Percentiles rank a stretch among this genome's conserved stretches.
Conservation (phyloP, 2,888 invertebrate species). For the Acronicta leporina region DNA sequence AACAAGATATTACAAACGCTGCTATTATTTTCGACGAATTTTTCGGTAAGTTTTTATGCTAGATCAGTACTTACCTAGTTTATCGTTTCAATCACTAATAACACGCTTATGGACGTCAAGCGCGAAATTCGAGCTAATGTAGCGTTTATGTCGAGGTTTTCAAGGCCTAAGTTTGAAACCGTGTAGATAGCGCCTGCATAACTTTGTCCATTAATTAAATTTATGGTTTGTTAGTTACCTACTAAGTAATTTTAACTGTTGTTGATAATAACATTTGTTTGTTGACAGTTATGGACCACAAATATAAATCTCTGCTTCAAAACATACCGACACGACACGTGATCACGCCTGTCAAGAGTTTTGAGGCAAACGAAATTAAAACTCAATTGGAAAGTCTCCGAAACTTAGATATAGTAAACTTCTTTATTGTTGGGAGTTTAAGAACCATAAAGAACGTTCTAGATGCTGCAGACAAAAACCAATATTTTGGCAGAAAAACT, state of each 20-base stretch:
- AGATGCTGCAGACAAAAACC: constrained; percentile 92
- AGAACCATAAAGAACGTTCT: constrained; percentile 92
- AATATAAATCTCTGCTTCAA: constrained; percentile 96
- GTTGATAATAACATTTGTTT: constrained; percentile 51
- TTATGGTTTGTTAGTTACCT: constrained; percentile 37
- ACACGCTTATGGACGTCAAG: constrained; percentile 37
- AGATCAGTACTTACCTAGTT: constrained; percentile 5
- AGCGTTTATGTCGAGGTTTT: constrained; percentile 34
- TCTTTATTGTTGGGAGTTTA: constrained; percentile 94
- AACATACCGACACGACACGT: constrained; percentile 97
- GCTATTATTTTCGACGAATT: constrained; percentile 97
- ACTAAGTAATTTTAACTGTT: constrained; percentile 38
- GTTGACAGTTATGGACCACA: constrained; percentile 95
- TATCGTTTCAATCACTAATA: constrained; percentile 52
- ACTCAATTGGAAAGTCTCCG: constrained; percentile 92
- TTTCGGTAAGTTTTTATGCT: constrained; percentile 90
- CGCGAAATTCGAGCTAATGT: constrained; percentile 43
- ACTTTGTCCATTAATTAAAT: constrained; percentile 39
- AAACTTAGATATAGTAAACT: constrained; percentile 96
- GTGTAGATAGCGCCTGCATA: constrained; percentile 51
- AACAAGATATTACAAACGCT: constrained; percentile 96
- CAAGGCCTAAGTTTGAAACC: constrained; percentile 31
- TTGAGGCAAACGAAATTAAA: constrained; percentile 90
- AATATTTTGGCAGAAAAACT: constrained; percentile 94
- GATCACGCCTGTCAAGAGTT: constrained; percentile 91